Evolutionary conservation across 1,140 invertebrate species (phyloP).

Genomic region (Drosophila gunungcola): DNA sequence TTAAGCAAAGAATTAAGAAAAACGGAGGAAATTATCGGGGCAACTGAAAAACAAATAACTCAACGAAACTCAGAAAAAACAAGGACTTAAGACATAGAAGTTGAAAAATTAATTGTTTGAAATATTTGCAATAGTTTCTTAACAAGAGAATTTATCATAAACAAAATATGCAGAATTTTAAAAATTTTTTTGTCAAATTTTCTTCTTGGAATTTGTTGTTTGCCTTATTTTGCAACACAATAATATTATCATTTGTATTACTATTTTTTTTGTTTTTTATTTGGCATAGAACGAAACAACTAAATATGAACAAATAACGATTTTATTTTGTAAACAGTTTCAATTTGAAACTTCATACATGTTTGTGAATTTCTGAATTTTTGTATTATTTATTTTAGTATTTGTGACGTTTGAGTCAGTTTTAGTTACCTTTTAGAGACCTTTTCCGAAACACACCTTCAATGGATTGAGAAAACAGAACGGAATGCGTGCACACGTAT

Average conservation of each 20-base stretch:
- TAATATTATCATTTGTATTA: constrained; percentile 54
- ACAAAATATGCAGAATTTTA: constrained; percentile 81
- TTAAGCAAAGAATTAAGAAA: constrained; percentile 46
- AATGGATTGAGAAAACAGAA: constrained; percentile 84
- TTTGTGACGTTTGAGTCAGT: constrained; percentile 62
- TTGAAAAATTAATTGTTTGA: constrained; percentile 64
- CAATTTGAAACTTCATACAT: constrained; percentile 84
- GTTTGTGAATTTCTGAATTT: constrained; percentile 83
- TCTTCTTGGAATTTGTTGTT: constrained; percentile 57
- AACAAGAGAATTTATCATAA: constrained; percentile 77
- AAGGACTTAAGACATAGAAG: constrained; percentile 64
- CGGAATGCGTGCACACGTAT: constrained; percentile 84
- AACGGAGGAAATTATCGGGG: constrained; percentile 38
- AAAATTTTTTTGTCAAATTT: constrained; percentile 62
- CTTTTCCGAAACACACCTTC: constrained; percentile 96
- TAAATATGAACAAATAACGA: constrained; percentile 83
- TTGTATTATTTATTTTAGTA: constrained; percentile 68
- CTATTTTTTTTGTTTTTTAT: constrained; percentile 33
- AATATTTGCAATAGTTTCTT: constrained; percentile 81
- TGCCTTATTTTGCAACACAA: constrained; percentile 63
- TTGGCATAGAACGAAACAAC: constrained; percentile 78
- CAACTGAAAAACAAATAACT: constrained; percentile 31
- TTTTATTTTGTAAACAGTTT: constrained; percentile 76
- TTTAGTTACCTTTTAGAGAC: constrained; percentile 93
- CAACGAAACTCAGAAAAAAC: constrained; percentile 49